These are phyloP conservation scores for Toxonevra muliebris DNA, from an alignment of 2,888 invertebrate genomes.

Conservation along the genomic window DNA sequence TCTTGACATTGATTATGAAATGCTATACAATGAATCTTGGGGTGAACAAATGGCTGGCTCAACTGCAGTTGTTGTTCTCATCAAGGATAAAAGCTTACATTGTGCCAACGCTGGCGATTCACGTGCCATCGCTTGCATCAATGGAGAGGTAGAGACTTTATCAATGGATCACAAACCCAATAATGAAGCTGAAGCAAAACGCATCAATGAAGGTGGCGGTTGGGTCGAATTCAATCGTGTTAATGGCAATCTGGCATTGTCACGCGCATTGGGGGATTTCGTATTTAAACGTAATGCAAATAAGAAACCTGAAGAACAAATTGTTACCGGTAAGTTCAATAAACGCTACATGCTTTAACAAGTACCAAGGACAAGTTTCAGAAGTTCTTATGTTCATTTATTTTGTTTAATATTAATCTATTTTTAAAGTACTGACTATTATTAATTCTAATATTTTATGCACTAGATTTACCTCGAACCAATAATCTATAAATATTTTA, in stretches of 20 bases:
- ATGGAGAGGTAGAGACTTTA: constrained; percentile 74
- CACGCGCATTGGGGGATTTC: constrained; percentile 96
- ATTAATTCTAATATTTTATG: not conserved
- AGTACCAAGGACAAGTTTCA: too few relatives aligned
- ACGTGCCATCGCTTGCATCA: constrained; percentile 88
- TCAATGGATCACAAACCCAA: constrained; percentile 97
- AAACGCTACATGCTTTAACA: too few relatives aligned
- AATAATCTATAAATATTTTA: too few relatives aligned
- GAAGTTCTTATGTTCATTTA: not conserved
- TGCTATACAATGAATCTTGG: constrained; percentile 87
- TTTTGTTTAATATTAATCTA: not conserved
- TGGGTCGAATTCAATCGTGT: constrained; percentile 98
- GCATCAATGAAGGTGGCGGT: constrained; percentile 94
- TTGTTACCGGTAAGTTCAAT: constrained; percentile 83
- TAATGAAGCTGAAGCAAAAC: constrained; percentile 83
- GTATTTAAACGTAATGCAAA: constrained; percentile 91
- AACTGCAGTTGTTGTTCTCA: constrained; percentile 86
- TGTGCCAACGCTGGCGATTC: constrained; percentile 99
- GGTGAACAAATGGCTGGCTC: constrained; percentile 95
- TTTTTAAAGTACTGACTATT: not conserved
- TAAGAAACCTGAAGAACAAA: constrained; percentile 90
- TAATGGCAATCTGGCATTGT: constrained; percentile 97
- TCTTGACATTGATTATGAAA: constrained; percentile 90
- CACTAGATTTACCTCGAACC: too few relatives aligned
- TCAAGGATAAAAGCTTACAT: constrained; percentile 86